Percentiles rank a stretch among this genome's conserved stretches.
Evolutionary conservation across 1,140 invertebrate genomes (phyloP).

Genomic region (Nephotettix cincticeps): DNA sequence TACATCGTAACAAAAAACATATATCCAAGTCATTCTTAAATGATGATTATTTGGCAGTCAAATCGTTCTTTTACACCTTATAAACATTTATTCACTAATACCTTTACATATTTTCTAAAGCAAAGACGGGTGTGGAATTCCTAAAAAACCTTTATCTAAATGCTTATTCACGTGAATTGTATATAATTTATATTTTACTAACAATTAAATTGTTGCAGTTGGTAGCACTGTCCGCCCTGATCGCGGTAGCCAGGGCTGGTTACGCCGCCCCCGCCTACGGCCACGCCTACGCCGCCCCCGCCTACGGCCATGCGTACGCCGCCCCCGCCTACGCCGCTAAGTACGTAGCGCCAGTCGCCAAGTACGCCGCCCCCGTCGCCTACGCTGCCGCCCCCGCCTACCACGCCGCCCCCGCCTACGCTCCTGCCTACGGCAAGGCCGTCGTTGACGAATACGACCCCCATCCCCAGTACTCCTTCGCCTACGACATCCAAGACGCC

Average conservation of each 20-base stretch:
- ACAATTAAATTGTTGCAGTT: constrained; percentile 45
- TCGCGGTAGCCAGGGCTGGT: constrained; percentile 39
- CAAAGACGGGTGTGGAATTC: no score
- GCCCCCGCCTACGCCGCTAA: constrained; percentile 31
- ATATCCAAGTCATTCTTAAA: no score
- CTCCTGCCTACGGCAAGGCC: not conserved
- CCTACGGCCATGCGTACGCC: constrained; percentile 25
- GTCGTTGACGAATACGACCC: constrained; percentile 57
- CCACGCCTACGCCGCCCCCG: not conserved
- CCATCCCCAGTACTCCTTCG: constrained; percentile 52
- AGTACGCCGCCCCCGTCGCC: constrained; percentile 29
- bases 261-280: constrained; percentile 27
- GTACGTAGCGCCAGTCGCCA: constrained; percentile 22
- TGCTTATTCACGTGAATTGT: no score
- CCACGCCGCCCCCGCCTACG: constrained; percentile 17
- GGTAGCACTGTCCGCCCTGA: constrained; percentile 37
- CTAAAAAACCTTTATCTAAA: no score
- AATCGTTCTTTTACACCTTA: no score
- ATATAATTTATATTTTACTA: no score
- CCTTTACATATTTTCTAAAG: no score
- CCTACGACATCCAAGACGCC: constrained; percentile 55
- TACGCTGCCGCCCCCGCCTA: constrained; percentile 29
- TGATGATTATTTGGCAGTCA: no score
- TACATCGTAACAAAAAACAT: no score
- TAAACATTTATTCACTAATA: no score